Percentiles rank a stretch among this genome's conserved stretches.
phyloP scores from a whole-genome alignment of 2,113 vertebrate genomes.

The Malurus elegans region DNA sequence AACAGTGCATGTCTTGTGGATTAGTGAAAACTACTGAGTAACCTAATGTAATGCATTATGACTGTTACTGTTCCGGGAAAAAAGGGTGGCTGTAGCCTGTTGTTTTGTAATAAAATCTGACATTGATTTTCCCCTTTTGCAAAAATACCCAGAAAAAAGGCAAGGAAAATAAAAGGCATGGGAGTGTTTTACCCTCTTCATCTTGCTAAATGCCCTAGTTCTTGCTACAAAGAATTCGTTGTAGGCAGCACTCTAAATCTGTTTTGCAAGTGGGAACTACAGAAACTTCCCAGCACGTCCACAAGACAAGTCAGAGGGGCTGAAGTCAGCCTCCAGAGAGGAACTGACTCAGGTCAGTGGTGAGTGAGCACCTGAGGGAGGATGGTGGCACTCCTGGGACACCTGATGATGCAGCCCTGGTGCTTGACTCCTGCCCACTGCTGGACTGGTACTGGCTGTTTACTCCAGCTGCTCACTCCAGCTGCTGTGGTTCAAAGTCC shows the following conservation, averaged over 20 bases:
- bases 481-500: background rate
- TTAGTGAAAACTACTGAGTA: constrained; percentile 4
- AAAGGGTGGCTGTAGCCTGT: background rate
- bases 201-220: background rate
- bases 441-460: background rate
- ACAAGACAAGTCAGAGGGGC: background rate
- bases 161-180: background rate
- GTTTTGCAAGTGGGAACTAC: background rate
- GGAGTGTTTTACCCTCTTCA: background rate
- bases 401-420: background rate
- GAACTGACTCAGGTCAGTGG: accelerated
- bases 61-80: background rate
- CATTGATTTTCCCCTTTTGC: background rate
- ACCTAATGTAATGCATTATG: background rate
- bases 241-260: background rate
- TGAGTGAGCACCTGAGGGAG: accelerated
- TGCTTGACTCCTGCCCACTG: accelerated
- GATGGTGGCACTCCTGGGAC: accelerated
- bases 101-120: background rate
- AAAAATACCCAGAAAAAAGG: background rate
- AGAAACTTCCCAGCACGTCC: background rate
- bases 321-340: background rate
- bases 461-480: background rate
- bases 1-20: constrained; percentile 12
- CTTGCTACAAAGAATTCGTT: background rate